These are phyloP conservation scores for Dufourea novaeangliae DNA, from an alignment of 1,140 invertebrate species.

Conservation along the genomic window DNA sequence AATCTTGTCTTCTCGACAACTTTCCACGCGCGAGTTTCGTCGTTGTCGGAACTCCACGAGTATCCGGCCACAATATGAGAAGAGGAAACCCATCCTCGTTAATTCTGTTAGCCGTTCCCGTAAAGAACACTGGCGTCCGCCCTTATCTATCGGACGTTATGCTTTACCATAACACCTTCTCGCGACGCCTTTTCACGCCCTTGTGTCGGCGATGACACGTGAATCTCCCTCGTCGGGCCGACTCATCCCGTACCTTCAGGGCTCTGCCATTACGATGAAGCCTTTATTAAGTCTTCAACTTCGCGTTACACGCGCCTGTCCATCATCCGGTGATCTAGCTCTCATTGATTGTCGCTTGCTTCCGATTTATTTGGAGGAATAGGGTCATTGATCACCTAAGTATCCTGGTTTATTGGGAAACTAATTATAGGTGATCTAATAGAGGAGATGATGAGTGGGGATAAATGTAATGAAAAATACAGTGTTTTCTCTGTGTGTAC, in stretches of 20 bases:
- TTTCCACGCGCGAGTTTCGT: slow-evolving; percentile 10
- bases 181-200: slow-evolving; percentile 38
- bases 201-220: not conserved
- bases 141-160: slow-evolving; percentile 42
- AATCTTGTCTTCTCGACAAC: slow-evolving; percentile 36
- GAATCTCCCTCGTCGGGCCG: not conserved
- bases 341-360: not conserved
- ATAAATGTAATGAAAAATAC: too few species aligned
- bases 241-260: not conserved
- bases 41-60: not conserved
- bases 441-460: not conserved
- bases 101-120: slow-evolving; percentile 70
- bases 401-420: not conserved
- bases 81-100: slow-evolving; percentile 57
- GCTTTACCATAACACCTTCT: slow-evolving; percentile 50
- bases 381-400: too few species aligned
- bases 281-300: slow-evolving; percentile 77
- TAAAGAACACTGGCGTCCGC: slow-evolving; percentile 40
- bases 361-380: too few species aligned
- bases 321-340: slow-evolving; percentile 54
- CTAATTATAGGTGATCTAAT: not conserved
- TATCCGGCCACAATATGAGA: slow-evolving; percentile 13
- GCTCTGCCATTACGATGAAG: slow-evolving; percentile 65
- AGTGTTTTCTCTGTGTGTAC: too few species aligned
- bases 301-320: slow-evolving; percentile 71